Conservation (phyloP, 1,140 invertebrate species). For the Neotoxoptera formosana region DNA sequence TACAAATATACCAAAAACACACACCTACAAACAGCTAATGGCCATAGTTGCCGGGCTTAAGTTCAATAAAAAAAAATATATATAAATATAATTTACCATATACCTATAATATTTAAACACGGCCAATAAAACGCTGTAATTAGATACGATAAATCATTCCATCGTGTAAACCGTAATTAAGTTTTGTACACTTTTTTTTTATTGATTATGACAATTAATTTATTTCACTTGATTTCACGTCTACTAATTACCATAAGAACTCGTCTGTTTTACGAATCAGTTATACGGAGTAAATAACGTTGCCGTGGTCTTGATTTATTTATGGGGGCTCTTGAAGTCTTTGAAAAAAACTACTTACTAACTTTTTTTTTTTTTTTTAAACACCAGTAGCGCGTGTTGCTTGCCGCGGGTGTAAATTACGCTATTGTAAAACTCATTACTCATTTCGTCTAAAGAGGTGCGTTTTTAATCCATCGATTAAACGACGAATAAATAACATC, state of each 20-base stretch:
- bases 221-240: constrained; percentile 17
- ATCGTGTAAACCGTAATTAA: neutral
- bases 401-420: neutral
- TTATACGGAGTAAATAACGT: neutral
- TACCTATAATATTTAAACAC: neutral
- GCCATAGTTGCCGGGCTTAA: no score
- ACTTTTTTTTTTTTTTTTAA: constrained; percentile 28
- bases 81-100: neutral
- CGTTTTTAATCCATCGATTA: neutral
- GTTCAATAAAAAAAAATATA: no score
- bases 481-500: constrained; percentile 4
- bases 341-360: constrained; percentile 29
- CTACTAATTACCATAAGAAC: constrained; percentile 27
- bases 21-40: no score
- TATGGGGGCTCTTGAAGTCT: neutral
- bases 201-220: constrained; percentile 22
- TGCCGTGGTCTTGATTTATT: neutral
- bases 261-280: neutral
- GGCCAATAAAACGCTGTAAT: neutral
- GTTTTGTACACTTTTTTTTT: neutral
- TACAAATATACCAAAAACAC: no score
- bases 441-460: neutral
- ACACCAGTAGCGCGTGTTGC: neutral
- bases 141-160: neutral
- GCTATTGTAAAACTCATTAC: neutral